phyloP scores from a whole-genome alignment of 2,888 invertebrate species.

The Melieria omissa region DNA sequence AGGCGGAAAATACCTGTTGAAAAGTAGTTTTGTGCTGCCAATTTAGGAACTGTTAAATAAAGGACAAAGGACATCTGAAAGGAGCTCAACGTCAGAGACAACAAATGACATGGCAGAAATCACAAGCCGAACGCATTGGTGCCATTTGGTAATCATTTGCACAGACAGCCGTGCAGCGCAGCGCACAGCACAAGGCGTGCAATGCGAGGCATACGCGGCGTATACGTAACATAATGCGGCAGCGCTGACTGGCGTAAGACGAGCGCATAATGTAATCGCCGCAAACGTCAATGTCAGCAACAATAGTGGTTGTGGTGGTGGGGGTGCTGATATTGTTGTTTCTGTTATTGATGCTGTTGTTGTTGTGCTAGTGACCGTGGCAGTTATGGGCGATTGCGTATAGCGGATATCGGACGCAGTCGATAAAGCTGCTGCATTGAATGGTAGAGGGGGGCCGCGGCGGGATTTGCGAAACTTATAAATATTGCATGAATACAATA shows the following conservation, averaged over 20 bases:
- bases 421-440: background rate
- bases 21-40: conserved; percentile 23
- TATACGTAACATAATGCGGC: too few relatives aligned
- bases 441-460: conserved; percentile 8
- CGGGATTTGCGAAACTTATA: conserved; percentile 14
- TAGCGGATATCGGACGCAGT: too few relatives aligned
- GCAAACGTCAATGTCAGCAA: too few relatives aligned
- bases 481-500: conserved; percentile 32
- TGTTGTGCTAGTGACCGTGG: conserved; percentile 17
- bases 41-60: conserved; percentile 11
- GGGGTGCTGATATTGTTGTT: conserved; percentile 15
- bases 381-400: background rate
- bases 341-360: conserved; percentile 13
- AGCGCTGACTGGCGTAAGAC: too few relatives aligned
- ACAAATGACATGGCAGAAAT: background rate
- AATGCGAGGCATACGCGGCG: too few relatives aligned
- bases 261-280: too few relatives aligned
- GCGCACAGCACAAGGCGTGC: too few relatives aligned
- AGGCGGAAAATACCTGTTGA: conserved; percentile 29
- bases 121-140: too few relatives aligned
- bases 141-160: too few relatives aligned
- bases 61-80: conserved; percentile 19
- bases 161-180: too few relatives aligned
- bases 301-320: too few relatives aligned
- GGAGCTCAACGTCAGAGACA: conserved; percentile 7